Conservation (phyloP, 2,888 invertebrate genomes). For the Tromatobia lineatoria region DNA sequence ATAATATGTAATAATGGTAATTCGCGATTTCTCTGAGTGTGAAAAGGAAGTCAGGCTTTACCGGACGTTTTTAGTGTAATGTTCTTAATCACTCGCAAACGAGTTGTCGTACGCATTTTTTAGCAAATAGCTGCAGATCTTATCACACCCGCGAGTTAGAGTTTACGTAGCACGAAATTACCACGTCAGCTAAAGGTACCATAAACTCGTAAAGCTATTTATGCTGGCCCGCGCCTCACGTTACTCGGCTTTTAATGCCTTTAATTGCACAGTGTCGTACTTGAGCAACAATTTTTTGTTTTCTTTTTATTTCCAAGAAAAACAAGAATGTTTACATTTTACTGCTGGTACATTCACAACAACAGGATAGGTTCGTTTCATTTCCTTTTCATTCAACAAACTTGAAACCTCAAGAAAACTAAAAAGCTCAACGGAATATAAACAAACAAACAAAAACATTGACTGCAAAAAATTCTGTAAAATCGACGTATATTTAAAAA, state of each 20-base stretch:
- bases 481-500: too few species aligned
- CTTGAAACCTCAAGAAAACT: too few species aligned
- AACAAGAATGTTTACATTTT: too few species aligned
- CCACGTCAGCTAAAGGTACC: conserved; percentile 6
- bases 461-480: too few species aligned
- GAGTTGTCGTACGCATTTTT: conserved; percentile 4
- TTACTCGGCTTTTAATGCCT: not conserved
- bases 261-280: not conserved
- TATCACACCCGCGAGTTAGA: not conserved
- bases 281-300: not conserved
- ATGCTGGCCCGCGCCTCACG: not conserved
- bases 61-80: not conserved
- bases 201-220: conserved; percentile 2
- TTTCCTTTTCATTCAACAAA: too few species aligned
- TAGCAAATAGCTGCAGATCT: not conserved
- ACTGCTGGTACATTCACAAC: too few species aligned
- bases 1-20: not conserved
- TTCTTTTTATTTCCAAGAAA: too few species aligned
- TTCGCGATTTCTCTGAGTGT: not conserved
- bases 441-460: too few species aligned
- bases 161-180: conserved; percentile 21
- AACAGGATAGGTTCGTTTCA: too few species aligned
- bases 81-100: not conserved
- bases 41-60: not conserved
- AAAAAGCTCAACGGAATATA: too few species aligned